A percentile compares a stretch with the other conserved stretches of the same genome.
Evolutionary conservation across 2,888 invertebrate genomes (phyloP).

Genomic region (Chelonus formosanus): DNA sequence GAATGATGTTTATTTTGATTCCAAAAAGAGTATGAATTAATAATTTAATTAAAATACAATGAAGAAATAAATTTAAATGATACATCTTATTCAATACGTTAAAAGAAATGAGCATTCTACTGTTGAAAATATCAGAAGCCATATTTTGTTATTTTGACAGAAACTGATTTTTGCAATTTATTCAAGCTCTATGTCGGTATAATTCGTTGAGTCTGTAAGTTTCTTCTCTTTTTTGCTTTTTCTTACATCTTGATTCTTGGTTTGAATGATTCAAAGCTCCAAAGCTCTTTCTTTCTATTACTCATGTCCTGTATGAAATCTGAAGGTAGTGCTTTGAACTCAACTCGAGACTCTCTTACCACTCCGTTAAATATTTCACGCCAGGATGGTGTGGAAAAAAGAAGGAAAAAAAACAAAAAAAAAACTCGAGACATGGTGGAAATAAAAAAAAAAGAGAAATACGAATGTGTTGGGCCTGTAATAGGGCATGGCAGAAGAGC

Average conservation of each 20-base stretch:
- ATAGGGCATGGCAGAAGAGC: conserved; percentile 34
- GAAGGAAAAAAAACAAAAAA: conserved; percentile 15
- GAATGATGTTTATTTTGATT: too few relatives aligned
- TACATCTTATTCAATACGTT: too few relatives aligned
- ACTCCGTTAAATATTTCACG: conserved; percentile 21
- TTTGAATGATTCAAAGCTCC: conserved; percentile 28
- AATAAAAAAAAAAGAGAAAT: conserved; percentile 18
- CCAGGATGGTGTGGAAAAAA: conserved; percentile 5
- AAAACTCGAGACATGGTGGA: conserved; percentile 4
- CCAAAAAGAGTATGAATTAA: too few relatives aligned
- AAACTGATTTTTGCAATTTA: conserved; percentile 13
- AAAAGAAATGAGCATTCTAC: not conserved
- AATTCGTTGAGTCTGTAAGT: conserved; percentile 13
- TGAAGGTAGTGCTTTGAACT: conserved; percentile 15
- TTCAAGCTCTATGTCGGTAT: conserved; percentile 9
- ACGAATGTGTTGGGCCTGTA: conserved; percentile 34
- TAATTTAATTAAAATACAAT: too few relatives aligned
- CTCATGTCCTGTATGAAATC: conserved; percentile 16
- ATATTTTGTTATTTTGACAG: not conserved
- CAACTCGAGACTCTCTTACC: not conserved
- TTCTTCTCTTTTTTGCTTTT: conserved; percentile 5
- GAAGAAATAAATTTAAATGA: not conserved
- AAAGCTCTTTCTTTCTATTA: conserved; percentile 4
- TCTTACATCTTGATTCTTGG: not conserved
- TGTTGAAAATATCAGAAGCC: not conserved